Percentiles rank a stretch among this genome's conserved stretches.
These are phyloP conservation scores for Lordiphosa stackelbergi DNA, from an alignment of 1,140 invertebrate species.

Conservation along the genomic window DNA sequence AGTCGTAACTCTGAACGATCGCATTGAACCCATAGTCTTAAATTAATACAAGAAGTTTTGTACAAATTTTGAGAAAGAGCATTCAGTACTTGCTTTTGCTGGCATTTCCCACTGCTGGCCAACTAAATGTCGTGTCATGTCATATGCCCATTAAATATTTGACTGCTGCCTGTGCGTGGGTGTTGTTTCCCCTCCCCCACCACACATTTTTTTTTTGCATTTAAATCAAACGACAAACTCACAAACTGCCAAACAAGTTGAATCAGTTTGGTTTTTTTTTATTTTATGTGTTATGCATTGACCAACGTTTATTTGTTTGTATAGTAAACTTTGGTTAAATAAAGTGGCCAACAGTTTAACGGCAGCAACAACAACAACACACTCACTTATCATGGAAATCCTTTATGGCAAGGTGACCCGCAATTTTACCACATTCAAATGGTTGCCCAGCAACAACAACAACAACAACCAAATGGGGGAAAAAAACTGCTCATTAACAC, in stretches of 20 bases:
- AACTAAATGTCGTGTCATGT: too few relatives aligned
- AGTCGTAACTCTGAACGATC: too few relatives aligned
- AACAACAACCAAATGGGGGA: constrained; percentile 6
- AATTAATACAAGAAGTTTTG: too few relatives aligned
- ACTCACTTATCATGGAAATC: constrained; percentile 23
- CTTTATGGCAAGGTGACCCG: constrained; percentile 53
- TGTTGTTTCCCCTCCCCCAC: not conserved
- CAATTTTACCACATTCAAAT: constrained; percentile 52
- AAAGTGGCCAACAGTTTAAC: constrained; percentile 72
- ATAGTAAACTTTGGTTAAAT: constrained; percentile 74
- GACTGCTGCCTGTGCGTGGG: not conserved
- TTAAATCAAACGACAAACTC: constrained; percentile 2
- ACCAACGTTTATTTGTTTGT: constrained; percentile 71
- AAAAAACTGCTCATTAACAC: constrained; percentile 16
- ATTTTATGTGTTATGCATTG: constrained; percentile 23
- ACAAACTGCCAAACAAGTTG: too few relatives aligned
- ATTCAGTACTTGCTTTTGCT: too few relatives aligned
- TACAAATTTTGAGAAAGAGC: not conserved
- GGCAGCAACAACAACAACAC: constrained; percentile 31
- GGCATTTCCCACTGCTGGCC: too few relatives aligned
- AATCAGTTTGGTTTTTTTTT: constrained; percentile 16
- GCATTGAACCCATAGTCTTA: too few relatives aligned
- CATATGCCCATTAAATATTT: too few relatives aligned
- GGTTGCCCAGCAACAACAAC: constrained; percentile 31
- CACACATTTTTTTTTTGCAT: not conserved